Conservation (phyloP, 2,888 invertebrate species). For the Biston betularia region DNA sequence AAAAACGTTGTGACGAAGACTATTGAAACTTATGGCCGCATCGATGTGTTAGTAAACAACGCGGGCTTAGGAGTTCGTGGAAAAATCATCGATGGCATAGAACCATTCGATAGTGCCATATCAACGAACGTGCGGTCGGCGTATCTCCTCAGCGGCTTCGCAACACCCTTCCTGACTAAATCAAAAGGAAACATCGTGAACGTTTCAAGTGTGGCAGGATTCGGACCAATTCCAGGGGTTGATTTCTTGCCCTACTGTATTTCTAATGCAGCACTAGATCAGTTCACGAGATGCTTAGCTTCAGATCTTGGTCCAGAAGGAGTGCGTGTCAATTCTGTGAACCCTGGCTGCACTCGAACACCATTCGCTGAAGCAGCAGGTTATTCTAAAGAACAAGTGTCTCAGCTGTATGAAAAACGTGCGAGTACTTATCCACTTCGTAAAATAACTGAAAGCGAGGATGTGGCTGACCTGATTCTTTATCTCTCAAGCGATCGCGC, state of each 20-base stretch:
- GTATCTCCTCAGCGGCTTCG: slow-evolving; percentile 92
- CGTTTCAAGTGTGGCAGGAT: slow-evolving; percentile 96
- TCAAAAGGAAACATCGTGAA: slow-evolving; percentile 95
- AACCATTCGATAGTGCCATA: slow-evolving; percentile 94
- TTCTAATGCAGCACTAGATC: slow-evolving; percentile 97
- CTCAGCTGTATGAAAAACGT: slow-evolving; percentile 91
- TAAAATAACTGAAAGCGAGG: slow-evolving; percentile 91
- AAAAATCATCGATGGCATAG: slow-evolving; percentile 92
- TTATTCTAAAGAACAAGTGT: slow-evolving; percentile 86
- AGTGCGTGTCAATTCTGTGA: slow-evolving; percentile 95
- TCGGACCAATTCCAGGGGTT: slow-evolving; percentile 85
- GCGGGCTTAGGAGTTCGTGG: slow-evolving; percentile 93
- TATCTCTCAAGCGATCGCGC: slow-evolving; percentile 95
- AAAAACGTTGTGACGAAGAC: slow-evolving; percentile 88
- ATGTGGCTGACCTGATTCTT: slow-evolving; percentile 95
- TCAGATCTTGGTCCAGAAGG: slow-evolving; percentile 91
- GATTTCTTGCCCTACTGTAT: slow-evolving; percentile 95
- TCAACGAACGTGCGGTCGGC: slow-evolving; percentile 93
- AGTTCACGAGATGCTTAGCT: slow-evolving; percentile 95
- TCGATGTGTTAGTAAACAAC: slow-evolving; percentile 94
- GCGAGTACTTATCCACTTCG: slow-evolving; percentile 95
- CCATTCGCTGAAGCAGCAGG: slow-evolving; percentile 87
- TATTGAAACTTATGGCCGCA: slow-evolving; percentile 87
- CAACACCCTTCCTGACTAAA: slow-evolving; percentile 92
- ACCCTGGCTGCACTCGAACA: slow-evolving; percentile 97